Evolutionary conservation across 1,140 invertebrate species (phyloP).

Genomic region (Pseudachorutes palmiensis): DNA sequence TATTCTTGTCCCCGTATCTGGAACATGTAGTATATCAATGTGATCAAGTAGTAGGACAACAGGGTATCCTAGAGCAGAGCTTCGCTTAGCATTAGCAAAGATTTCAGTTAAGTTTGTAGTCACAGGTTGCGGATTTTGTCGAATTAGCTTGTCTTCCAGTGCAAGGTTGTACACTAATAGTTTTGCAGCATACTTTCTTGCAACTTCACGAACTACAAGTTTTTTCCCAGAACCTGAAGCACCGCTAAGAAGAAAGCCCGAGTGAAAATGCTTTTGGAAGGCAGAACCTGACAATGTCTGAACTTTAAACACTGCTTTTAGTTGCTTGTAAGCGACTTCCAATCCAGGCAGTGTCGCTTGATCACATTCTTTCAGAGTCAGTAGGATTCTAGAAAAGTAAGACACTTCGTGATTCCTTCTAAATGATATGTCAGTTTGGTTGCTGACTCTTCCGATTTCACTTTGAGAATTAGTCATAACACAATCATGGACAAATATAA

Average conservation of each 20-base stretch:
- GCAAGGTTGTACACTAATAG: neutral
- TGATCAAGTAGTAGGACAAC: neutral
- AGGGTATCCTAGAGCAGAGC: neutral
- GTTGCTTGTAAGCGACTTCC: neutral
- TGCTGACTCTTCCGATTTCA: neutral
- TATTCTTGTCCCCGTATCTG: neutral
- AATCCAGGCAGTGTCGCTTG: neutral
- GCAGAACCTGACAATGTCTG: no score
- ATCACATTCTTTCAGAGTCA: neutral
- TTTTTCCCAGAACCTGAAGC: neutral
- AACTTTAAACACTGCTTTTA: no score
- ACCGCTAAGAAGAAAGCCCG: neutral
- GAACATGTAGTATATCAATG: neutral
- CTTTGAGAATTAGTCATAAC: neutral
- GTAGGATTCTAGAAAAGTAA: neutral
- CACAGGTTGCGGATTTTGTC: neutral
- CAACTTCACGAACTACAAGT: neutral
- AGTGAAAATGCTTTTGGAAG: neutral
- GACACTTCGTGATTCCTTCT: neutral
- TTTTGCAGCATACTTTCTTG: neutral
- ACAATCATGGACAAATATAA: slow-evolving; percentile 12
- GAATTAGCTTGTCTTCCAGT: neutral
- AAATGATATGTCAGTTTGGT: neutral
- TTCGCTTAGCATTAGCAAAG: neutral
- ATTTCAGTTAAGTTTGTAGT: neutral